Evolutionary conservation across 53 echinoderm and acorn worm genomes (phyloP).

Genomic region (Astropecten irregularis): DNA sequence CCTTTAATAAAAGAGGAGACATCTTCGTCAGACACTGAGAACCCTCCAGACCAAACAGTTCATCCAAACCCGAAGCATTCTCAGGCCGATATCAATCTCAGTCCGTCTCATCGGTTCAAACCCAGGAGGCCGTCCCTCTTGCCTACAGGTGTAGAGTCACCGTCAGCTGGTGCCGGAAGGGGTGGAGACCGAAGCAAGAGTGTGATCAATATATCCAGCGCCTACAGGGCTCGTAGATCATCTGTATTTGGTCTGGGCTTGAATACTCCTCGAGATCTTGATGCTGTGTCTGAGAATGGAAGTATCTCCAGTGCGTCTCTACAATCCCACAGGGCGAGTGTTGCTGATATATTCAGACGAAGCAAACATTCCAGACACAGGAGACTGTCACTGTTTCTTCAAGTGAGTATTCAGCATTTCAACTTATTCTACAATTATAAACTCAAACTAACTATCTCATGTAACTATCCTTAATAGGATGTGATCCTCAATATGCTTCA

Average conservation of each 20-base stretch:
- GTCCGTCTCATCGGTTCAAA: too few relatives aligned
- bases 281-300: background rate
- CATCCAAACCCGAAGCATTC: too few relatives aligned
- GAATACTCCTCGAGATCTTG: background rate
- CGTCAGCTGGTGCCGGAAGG: too few relatives aligned
- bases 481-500: too few relatives aligned
- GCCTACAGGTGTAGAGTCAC: too few relatives aligned
- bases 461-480: too few relatives aligned
- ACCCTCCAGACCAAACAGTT: too few relatives aligned
- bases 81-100: too few relatives aligned
- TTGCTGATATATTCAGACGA: slow-evolving; percentile 27
- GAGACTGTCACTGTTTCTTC: slow-evolving; percentile 39
- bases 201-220: slow-evolving; percentile 28
- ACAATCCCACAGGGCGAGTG: slow-evolving; percentile 3
- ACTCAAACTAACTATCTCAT: too few relatives aligned
- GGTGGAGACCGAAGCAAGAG: slow-evolving; percentile 19
- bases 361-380: slow-evolving; percentile 31
- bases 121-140: too few relatives aligned
- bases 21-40: too few relatives aligned
- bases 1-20: slow-evolving; percentile 2
- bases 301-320: background rate
- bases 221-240: slow-evolving; percentile 37
- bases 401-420: slow-evolving; percentile 10
- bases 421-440: too few relatives aligned
- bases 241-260: slow-evolving; percentile 25